phyloP scores from a whole-genome alignment of 2,888 invertebrate genomes.

The Standfussiana lucernea region DNA sequence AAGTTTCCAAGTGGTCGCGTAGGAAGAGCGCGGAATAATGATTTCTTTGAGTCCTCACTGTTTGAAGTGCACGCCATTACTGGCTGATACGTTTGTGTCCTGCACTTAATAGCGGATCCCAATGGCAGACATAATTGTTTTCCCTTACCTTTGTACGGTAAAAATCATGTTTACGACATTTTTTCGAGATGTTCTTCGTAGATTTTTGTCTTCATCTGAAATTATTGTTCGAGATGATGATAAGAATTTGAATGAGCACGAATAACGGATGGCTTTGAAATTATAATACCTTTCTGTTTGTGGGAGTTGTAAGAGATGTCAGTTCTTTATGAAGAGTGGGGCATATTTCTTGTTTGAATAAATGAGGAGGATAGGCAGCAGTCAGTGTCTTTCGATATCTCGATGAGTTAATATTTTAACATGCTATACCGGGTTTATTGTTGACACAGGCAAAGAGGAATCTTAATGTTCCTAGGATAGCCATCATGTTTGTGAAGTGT shows the following conservation, averaged over 20 bases:
- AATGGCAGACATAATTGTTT: slow-evolving; percentile 88
- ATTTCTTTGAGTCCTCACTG: slow-evolving; percentile 89
- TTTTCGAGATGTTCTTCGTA: slow-evolving; percentile 40
- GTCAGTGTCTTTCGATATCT: not conserved
- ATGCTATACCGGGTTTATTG: too few species aligned
- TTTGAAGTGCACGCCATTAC: slow-evolving; percentile 89
- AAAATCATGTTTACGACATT: slow-evolving; percentile 74
- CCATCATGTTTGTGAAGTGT: too few species aligned
- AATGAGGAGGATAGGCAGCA: not conserved
- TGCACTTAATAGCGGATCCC: slow-evolving; percentile 87
- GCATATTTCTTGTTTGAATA: slow-evolving; percentile 26
- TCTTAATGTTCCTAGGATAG: too few species aligned
- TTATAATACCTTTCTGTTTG: slow-evolving; percentile 26
- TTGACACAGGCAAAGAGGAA: too few species aligned
- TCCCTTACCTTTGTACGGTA: slow-evolving; percentile 85
- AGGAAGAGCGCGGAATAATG: slow-evolving; percentile 90
- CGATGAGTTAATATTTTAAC: not conserved
- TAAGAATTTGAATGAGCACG: slow-evolving; percentile 52
- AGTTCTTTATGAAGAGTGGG: not conserved
- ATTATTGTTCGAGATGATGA: slow-evolving; percentile 49
- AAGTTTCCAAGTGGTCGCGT: slow-evolving; percentile 88
- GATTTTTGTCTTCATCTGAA: slow-evolving; percentile 46
- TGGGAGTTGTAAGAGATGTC: not conserved
- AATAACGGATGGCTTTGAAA: slow-evolving; percentile 48
- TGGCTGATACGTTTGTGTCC: slow-evolving; percentile 86